phyloP scores from a whole-genome alignment of 1,140 invertebrate species.

The Drosophila bipectinata region DNA sequence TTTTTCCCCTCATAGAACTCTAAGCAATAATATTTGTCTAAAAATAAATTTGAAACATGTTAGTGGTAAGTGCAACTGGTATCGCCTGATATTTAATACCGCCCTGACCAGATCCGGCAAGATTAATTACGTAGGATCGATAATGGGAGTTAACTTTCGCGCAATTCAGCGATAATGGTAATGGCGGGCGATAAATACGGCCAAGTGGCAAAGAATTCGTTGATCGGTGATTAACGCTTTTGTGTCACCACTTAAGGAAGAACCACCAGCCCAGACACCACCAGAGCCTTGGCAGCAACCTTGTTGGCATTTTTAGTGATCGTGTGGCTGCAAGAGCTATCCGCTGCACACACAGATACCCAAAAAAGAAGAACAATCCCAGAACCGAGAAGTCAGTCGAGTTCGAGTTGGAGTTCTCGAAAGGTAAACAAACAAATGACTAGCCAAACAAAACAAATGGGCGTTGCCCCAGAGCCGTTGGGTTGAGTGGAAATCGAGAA shows the following conservation, averaged over 20 bases:
- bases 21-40: neutral
- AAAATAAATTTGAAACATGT: neutral
- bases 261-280: neutral
- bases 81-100: constrained; percentile 6
- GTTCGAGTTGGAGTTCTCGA: constrained; percentile 26
- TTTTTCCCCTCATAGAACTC: too few species aligned
- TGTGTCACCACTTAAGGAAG: constrained; percentile 35
- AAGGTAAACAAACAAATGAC: constrained; percentile 76
- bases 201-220: constrained; percentile 26
- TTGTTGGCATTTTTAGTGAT: constrained; percentile 23
- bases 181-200: constrained; percentile 40
- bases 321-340: constrained; percentile 8
- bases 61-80: neutral
- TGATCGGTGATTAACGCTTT: constrained; percentile 40
- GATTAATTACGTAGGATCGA: constrained; percentile 38
- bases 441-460: constrained; percentile 76
- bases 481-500: constrained; percentile 31
- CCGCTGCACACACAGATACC: constrained; percentile 2
- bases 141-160: constrained; percentile 38
- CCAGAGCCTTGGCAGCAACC: neutral
- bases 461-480: constrained; percentile 45
- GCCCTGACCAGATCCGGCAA: constrained; percentile 13
- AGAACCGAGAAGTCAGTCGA: constrained; percentile 30
- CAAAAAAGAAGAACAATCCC: constrained; percentile 7
- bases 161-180: constrained; percentile 32